Percentiles rank a stretch among this genome's conserved stretches.
phyloP scores from a whole-genome alignment of 2,113 vertebrate species.

The Motacilla tschutschensis region DNA sequence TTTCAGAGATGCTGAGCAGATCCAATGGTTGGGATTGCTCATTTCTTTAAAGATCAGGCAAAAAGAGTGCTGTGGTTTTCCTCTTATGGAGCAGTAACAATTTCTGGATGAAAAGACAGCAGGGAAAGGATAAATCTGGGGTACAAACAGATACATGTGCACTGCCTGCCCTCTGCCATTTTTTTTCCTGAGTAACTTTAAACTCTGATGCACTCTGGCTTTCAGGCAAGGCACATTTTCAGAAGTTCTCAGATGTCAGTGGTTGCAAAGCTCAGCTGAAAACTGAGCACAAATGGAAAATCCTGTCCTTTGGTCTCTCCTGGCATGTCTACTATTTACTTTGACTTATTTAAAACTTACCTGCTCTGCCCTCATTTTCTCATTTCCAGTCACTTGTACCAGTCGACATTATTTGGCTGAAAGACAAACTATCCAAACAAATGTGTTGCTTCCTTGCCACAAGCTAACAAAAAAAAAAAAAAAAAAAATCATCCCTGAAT shows the following conservation, averaged over 20 bases:
- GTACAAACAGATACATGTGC: neutral
- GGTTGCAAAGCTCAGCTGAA: constrained; percentile 28
- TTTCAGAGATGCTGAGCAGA: neutral
- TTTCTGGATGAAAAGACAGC: neutral
- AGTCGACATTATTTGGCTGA: accelerated
- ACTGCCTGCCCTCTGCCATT: constrained; percentile 3
- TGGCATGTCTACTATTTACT: neutral
- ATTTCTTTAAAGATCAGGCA: neutral
- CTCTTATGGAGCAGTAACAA: neutral
- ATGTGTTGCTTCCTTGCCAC: neutral
- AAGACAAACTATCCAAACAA: neutral
- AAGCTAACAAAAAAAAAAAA: neutral
- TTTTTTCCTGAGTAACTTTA: constrained; percentile 40
- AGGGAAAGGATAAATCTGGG: neutral
- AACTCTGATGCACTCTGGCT: constrained; percentile 1
- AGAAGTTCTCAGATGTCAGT: constrained; percentile 39
- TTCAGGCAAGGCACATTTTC: neutral
- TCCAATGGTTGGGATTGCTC: neutral
- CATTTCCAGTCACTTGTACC: neutral
- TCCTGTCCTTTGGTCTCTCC: neutral
- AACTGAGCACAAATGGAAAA: constrained; percentile 45
- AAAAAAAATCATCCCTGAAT: neutral
- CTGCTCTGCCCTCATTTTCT: neutral
- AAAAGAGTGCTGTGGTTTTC: neutral
- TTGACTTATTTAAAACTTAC: neutral